Percentiles rank a stretch among this genome's conserved stretches.
Evolutionary conservation across 2,113 vertebrate species (phyloP).

Genomic region (Oxygymnocypris stewartii): DNA sequence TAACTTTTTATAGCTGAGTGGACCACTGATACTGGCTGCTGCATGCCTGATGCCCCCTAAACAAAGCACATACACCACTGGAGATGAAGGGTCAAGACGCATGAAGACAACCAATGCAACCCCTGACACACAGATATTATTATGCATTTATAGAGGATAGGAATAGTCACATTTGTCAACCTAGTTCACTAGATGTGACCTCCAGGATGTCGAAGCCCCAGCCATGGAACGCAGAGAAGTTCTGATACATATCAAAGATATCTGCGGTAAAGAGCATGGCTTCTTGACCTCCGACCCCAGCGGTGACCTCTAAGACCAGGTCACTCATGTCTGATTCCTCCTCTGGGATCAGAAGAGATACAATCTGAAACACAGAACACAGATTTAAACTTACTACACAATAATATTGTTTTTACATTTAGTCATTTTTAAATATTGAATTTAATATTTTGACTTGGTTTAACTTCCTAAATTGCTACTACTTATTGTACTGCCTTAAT

Average conservation of each 20-base stretch:
- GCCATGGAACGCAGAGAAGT: slow-evolving; percentile 83
- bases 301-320: slow-evolving; percentile 89
- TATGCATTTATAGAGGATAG: background rate
- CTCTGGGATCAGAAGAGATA: slow-evolving; percentile 83
- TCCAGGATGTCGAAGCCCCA: slow-evolving; percentile 92
- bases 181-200: slow-evolving; percentile 86
- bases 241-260: slow-evolving; percentile 93
- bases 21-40: slow-evolving; percentile 84
- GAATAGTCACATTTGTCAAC: slow-evolving; percentile 62
- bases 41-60: slow-evolving; percentile 88
- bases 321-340: slow-evolving; percentile 86
- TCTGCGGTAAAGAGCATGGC: slow-evolving; percentile 95
- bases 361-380: slow-evolving; percentile 74
- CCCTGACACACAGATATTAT: background rate
- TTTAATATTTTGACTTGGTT: background rate
- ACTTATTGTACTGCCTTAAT: background rate
- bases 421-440: no score
- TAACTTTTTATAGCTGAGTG: slow-evolving; percentile 83
- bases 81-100: background rate
- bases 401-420: background rate
- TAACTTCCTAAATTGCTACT: background rate
- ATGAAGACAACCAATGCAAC: background rate
- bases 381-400: background rate
- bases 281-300: slow-evolving; percentile 95
- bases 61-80: background rate